Evolutionary conservation across 2,797 vertebrate species (phyloP), one percentile per base, ranked within the genome.

Genomic region (Danio albolineatus): DNA sequence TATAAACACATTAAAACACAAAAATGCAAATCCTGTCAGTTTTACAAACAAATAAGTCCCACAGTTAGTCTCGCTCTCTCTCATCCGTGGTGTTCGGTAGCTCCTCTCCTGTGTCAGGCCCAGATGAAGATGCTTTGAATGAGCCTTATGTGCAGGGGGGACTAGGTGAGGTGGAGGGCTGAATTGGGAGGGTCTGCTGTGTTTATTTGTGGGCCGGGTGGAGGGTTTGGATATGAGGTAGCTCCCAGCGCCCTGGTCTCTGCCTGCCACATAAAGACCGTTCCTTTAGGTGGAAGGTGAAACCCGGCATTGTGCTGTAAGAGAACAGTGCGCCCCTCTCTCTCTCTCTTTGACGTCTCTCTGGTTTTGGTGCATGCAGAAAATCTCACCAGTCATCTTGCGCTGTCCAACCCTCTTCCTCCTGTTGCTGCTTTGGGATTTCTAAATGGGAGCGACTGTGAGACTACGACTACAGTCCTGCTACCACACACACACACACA

Each of bases 391-490:
- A 92, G 91, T 92, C 94, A 95, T 95, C 90, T 91, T 91, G 89
- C 94, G 93, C 91, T 92, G 91, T 91, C 82, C 74, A 89, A 91
- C 89, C 76, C 92, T 94, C 90, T 89, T 92, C 91, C 93, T 93
- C 92, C 91, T 93, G 91, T 94, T 94, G 93, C 94, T 95, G 95
- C 95, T 95, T 95, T 95, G 93, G 93, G 93, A 95, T 95, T 95
- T 95, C 92, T 92, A 89, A 56, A 88, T 88, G 89, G 90, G 88
- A 67, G 53, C 53, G 56, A 87, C 76, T 62, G 76, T 66, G 84
- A 90, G 89, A 84, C 77, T 87, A 86, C 84, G 91, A 90, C 91
- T 61, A 67, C 69, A 64, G 36, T 73, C 48, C 38, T 44, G 49
- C 13, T 73, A n/a, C n/a, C 59, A 67, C 39, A 74, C 84, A 65